Evolutionary conservation across 2,113 vertebrate genomes (phyloP).

Genomic region (Oophaga pumilio): DNA sequence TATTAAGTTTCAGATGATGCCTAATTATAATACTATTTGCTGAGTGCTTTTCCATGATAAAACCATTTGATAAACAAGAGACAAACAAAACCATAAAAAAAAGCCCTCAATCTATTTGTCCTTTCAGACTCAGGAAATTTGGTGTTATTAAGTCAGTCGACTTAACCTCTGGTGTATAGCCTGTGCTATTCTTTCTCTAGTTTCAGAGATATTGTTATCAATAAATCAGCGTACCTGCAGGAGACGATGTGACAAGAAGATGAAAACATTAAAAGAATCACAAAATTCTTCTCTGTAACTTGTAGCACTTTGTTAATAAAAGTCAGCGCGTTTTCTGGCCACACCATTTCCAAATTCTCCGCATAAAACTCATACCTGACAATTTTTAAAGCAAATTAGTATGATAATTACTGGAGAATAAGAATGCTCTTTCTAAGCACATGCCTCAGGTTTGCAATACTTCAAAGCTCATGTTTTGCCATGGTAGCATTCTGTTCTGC

Average conservation of each 20-base stretch:
- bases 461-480: not conserved
- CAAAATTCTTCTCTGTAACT: constrained; percentile 9
- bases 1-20: constrained; percentile 27
- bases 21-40: constrained; percentile 40
- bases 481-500: not conserved
- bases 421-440: not conserved
- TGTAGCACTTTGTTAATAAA: not conserved
- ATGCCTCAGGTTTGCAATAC: not conserved
- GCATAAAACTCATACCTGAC: not conserved
- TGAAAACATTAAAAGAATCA: constrained; percentile 39
- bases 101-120: constrained; percentile 44
- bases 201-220: constrained; percentile 50
- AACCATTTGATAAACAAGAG: not conserved
- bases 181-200: constrained; percentile 14
- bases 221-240: constrained; percentile 49
- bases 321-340: not conserved
- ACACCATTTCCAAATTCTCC: not conserved
- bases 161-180: constrained; percentile 45
- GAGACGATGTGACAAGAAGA: constrained; percentile 34
- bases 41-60: not conserved
- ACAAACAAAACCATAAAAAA: constrained; percentile 44
- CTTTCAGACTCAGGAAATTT: constrained; percentile 27
- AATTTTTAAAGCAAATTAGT: not conserved
- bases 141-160: constrained; percentile 44
- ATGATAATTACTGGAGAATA: constrained; percentile 6